Conservation (phyloP, 1,140 invertebrate species). For the Camponotus floridanus region DNA sequence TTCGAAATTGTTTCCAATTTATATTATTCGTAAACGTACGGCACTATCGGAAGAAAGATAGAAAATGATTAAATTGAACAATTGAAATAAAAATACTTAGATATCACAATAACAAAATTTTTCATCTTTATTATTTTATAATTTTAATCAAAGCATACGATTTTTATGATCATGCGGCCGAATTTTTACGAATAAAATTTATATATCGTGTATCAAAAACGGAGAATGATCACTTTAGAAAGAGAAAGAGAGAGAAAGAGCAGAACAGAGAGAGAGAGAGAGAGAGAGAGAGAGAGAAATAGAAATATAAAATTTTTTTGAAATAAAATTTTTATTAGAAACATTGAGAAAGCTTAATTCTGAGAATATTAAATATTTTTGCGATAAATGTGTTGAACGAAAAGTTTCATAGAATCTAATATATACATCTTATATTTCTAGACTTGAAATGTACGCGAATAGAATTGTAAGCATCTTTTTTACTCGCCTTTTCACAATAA, state of each 20-base stretch:
- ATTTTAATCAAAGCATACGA: background rate
- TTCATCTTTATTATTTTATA: background rate
- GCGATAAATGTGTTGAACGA: background rate
- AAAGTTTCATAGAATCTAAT: background rate
- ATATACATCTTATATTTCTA: background rate
- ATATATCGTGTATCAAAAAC: background rate
- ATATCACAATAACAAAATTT: background rate
- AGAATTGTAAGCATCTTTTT: background rate
- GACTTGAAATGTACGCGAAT: background rate
- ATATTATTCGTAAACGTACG: background rate
- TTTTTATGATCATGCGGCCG: background rate
- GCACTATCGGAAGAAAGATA: background rate
- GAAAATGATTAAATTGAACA: no score
- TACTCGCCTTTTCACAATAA: background rate
- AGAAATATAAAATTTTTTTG: no score
- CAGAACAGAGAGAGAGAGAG: no score
- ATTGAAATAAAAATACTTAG: background rate
- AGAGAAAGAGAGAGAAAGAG: no score
- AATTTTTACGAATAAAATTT: background rate
- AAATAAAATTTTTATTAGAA: background rate
- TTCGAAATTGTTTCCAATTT: constrained; percentile 19
- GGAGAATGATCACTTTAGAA: no score
- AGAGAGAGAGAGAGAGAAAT: no score
- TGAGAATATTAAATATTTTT: background rate
- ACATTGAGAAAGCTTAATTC: background rate